phyloP scores from a whole-genome alignment of 2,113 vertebrate species.

The Condylura cristata region DNA sequence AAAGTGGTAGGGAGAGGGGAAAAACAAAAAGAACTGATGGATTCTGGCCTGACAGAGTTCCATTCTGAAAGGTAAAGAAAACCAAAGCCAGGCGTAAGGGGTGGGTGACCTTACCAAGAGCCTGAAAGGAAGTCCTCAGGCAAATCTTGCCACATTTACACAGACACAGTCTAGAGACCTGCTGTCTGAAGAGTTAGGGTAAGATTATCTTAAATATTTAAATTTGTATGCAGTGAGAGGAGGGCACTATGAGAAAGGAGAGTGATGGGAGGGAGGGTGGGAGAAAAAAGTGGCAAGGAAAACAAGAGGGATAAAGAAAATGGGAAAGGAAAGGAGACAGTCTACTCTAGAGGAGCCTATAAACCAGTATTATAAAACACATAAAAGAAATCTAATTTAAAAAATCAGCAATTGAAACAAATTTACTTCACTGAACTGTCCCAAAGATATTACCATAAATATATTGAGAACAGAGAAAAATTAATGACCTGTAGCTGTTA shows the following conservation, averaged over 20 bases:
- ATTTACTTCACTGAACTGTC: neutral
- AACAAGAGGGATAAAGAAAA: neutral
- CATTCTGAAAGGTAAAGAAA: neutral
- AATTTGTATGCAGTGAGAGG: neutral
- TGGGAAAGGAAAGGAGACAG: neutral
- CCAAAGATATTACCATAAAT: neutral
- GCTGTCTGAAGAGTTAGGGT: neutral
- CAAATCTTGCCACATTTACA: neutral
- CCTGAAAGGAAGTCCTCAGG: neutral
- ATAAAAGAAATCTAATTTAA: neutral
- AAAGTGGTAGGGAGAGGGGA: neutral
- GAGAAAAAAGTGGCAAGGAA: neutral
- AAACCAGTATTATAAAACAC: neutral
- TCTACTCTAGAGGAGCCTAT: neutral
- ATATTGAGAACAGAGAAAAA: neutral
- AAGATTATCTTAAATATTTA: neutral
- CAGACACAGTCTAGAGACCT: neutral
- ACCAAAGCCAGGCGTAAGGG: neutral
- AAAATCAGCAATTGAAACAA: neutral
- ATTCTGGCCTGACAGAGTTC: neutral
- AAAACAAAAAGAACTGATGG: neutral
- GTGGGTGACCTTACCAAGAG: neutral
- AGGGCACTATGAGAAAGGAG: neutral
- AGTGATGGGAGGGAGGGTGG: neutral
- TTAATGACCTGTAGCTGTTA: neutral